Evolutionary conservation across 2,888 invertebrate genomes (phyloP).

Genomic region (Notodonta ziczac): DNA sequence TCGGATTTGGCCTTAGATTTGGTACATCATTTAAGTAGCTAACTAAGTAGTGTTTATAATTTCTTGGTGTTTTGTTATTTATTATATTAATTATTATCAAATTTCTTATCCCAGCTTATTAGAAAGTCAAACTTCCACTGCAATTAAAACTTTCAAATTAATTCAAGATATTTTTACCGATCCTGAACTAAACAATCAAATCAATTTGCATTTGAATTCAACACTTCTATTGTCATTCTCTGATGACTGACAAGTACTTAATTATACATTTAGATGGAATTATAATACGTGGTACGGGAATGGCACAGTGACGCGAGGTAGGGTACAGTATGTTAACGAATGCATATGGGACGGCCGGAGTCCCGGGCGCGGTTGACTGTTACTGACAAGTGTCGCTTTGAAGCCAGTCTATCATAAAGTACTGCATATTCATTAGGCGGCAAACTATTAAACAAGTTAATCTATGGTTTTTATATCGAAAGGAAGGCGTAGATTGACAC

Average conservation of each 20-base stretch:
- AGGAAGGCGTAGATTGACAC: too few relatives aligned
- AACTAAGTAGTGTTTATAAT: too few relatives aligned
- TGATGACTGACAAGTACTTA: background rate
- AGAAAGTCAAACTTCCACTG: background rate
- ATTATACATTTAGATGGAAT: conserved; percentile 3
- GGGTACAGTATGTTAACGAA: conserved; percentile 29
- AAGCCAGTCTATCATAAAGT: background rate
- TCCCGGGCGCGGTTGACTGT: background rate
- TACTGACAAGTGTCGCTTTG: conserved; percentile 2
- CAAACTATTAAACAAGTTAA: background rate
- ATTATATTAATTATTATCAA: too few relatives aligned
- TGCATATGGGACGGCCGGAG: conserved; percentile 51
- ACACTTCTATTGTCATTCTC: conserved; percentile 2
- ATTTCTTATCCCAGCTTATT: too few relatives aligned
- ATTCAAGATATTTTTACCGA: background rate
- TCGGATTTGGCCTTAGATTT: too few relatives aligned
- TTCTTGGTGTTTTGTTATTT: too few relatives aligned
- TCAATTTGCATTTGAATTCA: conserved; percentile 6
- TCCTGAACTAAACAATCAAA: conserved; percentile 3
- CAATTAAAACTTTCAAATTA: background rate
- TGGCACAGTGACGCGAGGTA: conserved; percentile 13
- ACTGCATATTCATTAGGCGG: background rate
- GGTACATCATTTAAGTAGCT: too few relatives aligned
- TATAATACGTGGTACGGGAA: conserved; percentile 7
- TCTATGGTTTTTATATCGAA: too few relatives aligned